A percentile compares a stretch with the other conserved stretches of the same genome.
These are phyloP conservation scores for Periphyllus acericola DNA, from an alignment of 2,888 invertebrate species.

Conservation along the genomic window DNA sequence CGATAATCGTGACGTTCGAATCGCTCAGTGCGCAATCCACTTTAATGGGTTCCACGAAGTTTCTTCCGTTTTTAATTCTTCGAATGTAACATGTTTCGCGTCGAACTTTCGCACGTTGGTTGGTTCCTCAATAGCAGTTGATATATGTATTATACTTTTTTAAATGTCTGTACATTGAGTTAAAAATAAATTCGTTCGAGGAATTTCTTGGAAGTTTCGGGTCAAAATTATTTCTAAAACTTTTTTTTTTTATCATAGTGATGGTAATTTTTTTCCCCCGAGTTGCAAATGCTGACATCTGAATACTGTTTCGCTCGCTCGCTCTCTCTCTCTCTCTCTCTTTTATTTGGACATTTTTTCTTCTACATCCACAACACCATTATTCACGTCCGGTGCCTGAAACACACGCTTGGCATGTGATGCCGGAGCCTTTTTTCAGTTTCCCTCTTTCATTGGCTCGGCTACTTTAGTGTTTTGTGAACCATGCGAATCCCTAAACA, in stretches of 20 bases:
- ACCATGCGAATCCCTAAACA: slow-evolving; percentile 28
- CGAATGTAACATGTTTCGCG: no score
- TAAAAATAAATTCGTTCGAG: not conserved
- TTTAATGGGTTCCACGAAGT: no score
- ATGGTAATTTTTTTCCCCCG: not conserved
- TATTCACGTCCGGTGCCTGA: slow-evolving; percentile 57
- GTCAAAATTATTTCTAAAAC: slow-evolving; percentile 33
- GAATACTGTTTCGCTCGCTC: slow-evolving; percentile 38
- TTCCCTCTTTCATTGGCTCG: slow-evolving; percentile 22
- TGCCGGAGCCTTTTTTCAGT: slow-evolving; percentile 29
- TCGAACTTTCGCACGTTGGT: no score
- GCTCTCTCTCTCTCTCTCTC: slow-evolving; percentile 26
- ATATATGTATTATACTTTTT: no score
- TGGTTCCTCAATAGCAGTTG: no score
- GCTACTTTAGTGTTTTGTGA: slow-evolving; percentile 31
- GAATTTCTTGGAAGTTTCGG: not conserved
- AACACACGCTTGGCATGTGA: slow-evolving; percentile 54
- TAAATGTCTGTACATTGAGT: not conserved
- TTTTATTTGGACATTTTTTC: slow-evolving; percentile 24
- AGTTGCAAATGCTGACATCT: slow-evolving; percentile 48
- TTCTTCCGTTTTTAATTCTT: no score
- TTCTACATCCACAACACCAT: slow-evolving; percentile 38
- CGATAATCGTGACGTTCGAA: no score
- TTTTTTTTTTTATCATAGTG: slow-evolving; percentile 2
- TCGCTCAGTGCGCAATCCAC: no score